phyloP scores from a whole-genome alignment of 2,888 invertebrate species.

The Phaedon cochleariae region DNA sequence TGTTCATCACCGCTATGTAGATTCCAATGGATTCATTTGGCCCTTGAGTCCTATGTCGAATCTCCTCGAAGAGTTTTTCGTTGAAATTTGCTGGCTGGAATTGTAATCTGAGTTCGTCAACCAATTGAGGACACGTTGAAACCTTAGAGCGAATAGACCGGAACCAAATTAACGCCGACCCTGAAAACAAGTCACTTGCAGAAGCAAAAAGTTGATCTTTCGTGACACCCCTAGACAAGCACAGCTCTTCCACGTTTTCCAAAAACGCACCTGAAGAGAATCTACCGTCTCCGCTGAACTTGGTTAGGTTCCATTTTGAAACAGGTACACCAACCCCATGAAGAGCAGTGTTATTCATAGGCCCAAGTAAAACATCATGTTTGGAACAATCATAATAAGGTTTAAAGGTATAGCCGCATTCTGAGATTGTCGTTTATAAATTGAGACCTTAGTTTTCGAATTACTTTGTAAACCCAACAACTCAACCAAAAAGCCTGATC shows the following conservation, averaged over 20 bases:
- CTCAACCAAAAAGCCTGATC: constrained; percentile 4
- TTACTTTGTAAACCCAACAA: constrained; percentile 6
- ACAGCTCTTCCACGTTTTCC: constrained; percentile 25
- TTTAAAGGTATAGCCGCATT: not conserved
- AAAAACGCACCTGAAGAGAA: constrained; percentile 28
- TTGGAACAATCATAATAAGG: not conserved
- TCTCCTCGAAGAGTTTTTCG: constrained; percentile 39
- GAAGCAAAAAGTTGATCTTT: constrained; percentile 29
- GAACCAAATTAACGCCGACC: constrained; percentile 21
- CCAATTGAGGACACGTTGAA: constrained; percentile 7
- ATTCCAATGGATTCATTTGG: constrained; percentile 39
- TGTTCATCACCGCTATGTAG: constrained; percentile 42
- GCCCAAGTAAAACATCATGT: not conserved
- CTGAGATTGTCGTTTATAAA: not conserved
- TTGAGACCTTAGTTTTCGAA: constrained; percentile 2
- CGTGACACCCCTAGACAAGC: constrained; percentile 19
- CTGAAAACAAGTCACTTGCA: constrained; percentile 30
- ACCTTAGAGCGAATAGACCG: constrained; percentile 6
- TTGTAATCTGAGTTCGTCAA: constrained; percentile 8
- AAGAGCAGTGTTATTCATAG: not conserved
- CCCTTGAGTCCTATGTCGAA: constrained; percentile 41
- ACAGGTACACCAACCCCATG: constrained; percentile 19
- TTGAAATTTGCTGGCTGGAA: constrained; percentile 42
- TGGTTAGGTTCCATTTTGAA: constrained; percentile 27
- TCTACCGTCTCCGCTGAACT: constrained; percentile 19